Evolutionary conservation across 2,113 vertebrate species (phyloP).

Genomic region (Nothocercus nigrocapillus): DNA sequence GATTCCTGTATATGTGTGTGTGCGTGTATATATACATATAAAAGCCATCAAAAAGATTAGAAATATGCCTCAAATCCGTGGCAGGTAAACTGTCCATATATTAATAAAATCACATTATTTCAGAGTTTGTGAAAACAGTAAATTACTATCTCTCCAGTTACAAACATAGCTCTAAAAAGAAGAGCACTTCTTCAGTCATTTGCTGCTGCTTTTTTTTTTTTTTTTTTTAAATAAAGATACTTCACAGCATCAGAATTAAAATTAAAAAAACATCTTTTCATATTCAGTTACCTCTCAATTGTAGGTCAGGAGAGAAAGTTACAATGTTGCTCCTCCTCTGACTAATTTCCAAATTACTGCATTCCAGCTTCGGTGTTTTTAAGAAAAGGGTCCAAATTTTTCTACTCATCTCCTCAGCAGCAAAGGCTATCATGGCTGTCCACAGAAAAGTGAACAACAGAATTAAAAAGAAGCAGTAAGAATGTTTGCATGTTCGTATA

Average conservation of each 20-base stretch:
- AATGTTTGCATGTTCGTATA: neutral
- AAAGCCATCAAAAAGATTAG: neutral
- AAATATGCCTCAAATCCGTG: neutral
- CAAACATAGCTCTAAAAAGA: neutral
- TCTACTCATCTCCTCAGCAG: neutral
- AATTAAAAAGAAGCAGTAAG: neutral
- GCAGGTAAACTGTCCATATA: neutral
- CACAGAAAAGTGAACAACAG: neutral
- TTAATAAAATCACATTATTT: neutral
- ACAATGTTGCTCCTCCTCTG: rapidly evolving
- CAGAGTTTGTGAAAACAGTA: neutral
- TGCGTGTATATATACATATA: neutral
- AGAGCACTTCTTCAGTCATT: neutral
- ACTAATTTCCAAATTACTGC: neutral
- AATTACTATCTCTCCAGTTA: neutral
- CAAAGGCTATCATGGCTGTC: neutral
- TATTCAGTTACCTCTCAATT: neutral
- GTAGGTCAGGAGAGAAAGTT: neutral
- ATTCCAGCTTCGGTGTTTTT: neutral
- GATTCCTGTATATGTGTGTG: neutral
- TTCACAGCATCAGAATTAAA: neutral
- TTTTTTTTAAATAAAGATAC: neutral
- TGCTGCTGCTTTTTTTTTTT: neutral
- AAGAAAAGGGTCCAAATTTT: neutral
- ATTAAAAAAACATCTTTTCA: neutral